Percentiles rank a stretch among this genome's conserved stretches.
These are phyloP conservation scores for Paralichthys olivaceus DNA, from an alignment of 2,113 vertebrate species.

Conservation along the genomic window DNA sequence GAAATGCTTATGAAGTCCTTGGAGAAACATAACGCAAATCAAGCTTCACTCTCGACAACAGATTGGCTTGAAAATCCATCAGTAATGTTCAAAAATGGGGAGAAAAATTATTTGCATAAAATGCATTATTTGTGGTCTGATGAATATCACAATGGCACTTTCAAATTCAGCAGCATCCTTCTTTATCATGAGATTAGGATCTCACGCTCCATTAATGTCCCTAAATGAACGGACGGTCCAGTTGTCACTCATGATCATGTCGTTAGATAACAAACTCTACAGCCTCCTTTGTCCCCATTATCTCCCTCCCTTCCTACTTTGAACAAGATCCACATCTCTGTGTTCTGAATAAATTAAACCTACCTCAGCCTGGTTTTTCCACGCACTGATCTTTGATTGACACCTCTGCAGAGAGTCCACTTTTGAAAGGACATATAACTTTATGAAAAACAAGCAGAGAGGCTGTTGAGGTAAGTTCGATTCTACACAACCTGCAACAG, in stretches of 20 bases:
- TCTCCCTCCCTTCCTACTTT: conserved; percentile 29
- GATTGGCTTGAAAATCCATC: background rate
- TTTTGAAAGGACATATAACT: conserved; percentile 43
- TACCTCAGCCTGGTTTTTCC: conserved; percentile 22
- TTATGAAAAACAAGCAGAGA: conserved; percentile 21
- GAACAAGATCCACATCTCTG: conserved; percentile 46
- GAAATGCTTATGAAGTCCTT: background rate
- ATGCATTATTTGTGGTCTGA: conserved; percentile 7
- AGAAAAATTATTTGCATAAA: background rate
- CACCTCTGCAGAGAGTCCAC: conserved; percentile 36
- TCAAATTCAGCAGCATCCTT: conserved; percentile 32
- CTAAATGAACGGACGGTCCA: conserved; percentile 23
- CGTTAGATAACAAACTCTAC: conserved; percentile 43
- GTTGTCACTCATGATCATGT: conserved; percentile 62
- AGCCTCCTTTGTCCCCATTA: conserved; percentile 38
- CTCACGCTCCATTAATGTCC: conserved; percentile 12
- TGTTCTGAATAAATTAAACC: conserved; percentile 54
- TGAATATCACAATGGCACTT: conserved; percentile 17
- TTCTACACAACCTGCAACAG: conserved; percentile 35
- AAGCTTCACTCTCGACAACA: background rate
- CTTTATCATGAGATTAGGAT: conserved; percentile 47
- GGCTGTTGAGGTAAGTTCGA: conserved; percentile 13
- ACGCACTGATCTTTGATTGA: conserved; percentile 50
- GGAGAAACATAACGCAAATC: background rate
- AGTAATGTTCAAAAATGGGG: background rate